Conservation (phyloP, 2,888 invertebrate species). For the Dione vanillae region DNA sequence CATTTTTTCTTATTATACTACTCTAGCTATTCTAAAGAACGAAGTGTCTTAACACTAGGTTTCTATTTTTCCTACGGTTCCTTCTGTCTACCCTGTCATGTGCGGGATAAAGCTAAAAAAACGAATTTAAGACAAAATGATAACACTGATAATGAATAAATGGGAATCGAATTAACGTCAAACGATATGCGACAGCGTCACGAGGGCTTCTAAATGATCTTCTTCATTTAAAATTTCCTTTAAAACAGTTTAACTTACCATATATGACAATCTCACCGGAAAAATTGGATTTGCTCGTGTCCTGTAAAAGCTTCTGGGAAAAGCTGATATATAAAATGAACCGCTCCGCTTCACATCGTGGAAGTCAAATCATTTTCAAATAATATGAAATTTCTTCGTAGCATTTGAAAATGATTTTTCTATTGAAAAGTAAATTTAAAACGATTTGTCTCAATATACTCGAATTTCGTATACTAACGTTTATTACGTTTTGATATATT, state of each 20-base stretch:
- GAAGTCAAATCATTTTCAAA: constrained; percentile 18
- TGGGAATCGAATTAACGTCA: too few relatives aligned
- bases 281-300: neutral
- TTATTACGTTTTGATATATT: neutral
- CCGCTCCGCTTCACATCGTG: neutral
- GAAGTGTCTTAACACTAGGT: too few relatives aligned
- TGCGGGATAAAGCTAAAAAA: too few relatives aligned
- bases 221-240: neutral
- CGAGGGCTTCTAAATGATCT: neutral
- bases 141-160: too few relatives aligned
- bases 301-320: neutral
- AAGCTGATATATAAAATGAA: neutral
- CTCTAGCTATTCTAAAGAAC: too few relatives aligned
- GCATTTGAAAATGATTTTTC: constrained; percentile 27
- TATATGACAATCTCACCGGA: neutral
- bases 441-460: constrained; percentile 23
- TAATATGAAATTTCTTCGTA: constrained; percentile 4
- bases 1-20: too few relatives aligned
- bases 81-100: too few relatives aligned
- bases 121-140: too few relatives aligned
- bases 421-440: constrained; percentile 15
- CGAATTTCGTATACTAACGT: neutral
- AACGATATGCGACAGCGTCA: too few relatives aligned
- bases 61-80: too few relatives aligned
- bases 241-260: neutral